Conservation (phyloP, 2,888 invertebrate genomes). For the Eumacrocentrus americanus region DNA sequence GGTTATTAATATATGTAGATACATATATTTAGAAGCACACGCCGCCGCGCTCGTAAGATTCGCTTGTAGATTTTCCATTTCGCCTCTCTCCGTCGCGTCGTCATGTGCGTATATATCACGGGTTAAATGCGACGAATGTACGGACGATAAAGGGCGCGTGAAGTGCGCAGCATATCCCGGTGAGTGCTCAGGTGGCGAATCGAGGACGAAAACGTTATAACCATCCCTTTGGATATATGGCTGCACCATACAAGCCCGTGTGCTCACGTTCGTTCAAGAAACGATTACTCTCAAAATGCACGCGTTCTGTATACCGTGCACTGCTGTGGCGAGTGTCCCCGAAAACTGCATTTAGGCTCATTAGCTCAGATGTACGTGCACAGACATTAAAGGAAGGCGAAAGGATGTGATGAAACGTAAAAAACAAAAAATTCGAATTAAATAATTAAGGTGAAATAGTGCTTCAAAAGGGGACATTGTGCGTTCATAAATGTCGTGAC, state of each 20-base stretch:
- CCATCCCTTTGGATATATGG: not conserved
- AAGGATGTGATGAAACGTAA: too few relatives aligned
- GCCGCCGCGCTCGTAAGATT: not conserved
- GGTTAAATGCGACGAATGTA: conserved; percentile 29
- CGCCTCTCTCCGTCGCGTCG: conserved; percentile 34
- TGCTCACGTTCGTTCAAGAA: not conserved
- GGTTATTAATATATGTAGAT: not conserved
- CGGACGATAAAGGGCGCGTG: conserved; percentile 20
- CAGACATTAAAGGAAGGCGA: not conserved
- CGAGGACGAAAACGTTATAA: conserved; percentile 35
- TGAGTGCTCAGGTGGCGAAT: conserved; percentile 39
- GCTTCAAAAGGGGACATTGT: too few relatives aligned
- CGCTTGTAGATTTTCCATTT: conserved; percentile 47
- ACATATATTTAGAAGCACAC: not conserved
- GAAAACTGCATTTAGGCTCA: not conserved
- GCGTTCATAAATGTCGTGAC: too few relatives aligned
- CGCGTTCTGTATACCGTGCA: conserved; percentile 4
- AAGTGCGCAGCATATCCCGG: conserved; percentile 31
- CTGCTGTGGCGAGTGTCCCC: conserved; percentile 8
- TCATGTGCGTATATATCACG: conserved; percentile 23
- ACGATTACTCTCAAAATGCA: not conserved
- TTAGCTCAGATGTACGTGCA: not conserved
- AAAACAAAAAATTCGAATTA: too few relatives aligned
- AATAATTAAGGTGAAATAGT: too few relatives aligned
- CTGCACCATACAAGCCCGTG: not conserved